phyloP scores from a whole-genome alignment of 2,888 invertebrate genomes.

The Copidosoma aretas region DNA sequence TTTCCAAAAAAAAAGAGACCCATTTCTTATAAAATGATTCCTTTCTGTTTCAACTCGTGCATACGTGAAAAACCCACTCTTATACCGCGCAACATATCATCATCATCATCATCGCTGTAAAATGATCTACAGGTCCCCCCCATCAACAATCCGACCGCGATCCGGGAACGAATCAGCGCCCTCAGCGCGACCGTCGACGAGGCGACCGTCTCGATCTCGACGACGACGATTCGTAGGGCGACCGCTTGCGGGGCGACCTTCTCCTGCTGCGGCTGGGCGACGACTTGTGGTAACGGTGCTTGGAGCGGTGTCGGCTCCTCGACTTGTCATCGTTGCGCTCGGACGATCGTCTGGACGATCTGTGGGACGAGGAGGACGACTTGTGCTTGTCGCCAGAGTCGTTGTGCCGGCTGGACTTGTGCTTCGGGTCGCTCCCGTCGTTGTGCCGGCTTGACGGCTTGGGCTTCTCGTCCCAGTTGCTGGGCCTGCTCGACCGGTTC shows the following conservation, averaged over 20 bases:
- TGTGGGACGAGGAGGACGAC: constrained; percentile 9
- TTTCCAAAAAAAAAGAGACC: neutral
- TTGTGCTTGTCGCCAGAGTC: constrained; percentile 21
- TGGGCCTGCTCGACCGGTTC: neutral
- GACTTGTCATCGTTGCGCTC: constrained; percentile 9
- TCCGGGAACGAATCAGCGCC: neutral
- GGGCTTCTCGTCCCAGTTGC: neutral
- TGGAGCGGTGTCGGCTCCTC: constrained; percentile 23
- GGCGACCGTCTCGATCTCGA: constrained; percentile 36
- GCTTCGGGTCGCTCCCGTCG: neutral
- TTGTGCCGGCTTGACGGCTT: neutral
- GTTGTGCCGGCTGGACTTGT: neutral
- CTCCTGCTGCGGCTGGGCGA: constrained; percentile 30
- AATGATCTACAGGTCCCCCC: neutral
- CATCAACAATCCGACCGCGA: neutral
- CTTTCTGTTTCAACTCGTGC: neutral
- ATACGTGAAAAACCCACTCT: neutral
- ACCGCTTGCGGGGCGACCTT: constrained; percentile 29
- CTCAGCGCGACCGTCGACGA: constrained; percentile 15
- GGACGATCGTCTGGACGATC: neutral
- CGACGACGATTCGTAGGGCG: constrained; percentile 32
- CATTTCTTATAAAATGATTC: neutral
- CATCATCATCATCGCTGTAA: too few relatives aligned
- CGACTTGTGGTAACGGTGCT: constrained; percentile 28
- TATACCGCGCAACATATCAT: neutral